Conservation (phyloP, 2,888 invertebrate genomes). For the Xanthorhoe spadicearia region DNA sequence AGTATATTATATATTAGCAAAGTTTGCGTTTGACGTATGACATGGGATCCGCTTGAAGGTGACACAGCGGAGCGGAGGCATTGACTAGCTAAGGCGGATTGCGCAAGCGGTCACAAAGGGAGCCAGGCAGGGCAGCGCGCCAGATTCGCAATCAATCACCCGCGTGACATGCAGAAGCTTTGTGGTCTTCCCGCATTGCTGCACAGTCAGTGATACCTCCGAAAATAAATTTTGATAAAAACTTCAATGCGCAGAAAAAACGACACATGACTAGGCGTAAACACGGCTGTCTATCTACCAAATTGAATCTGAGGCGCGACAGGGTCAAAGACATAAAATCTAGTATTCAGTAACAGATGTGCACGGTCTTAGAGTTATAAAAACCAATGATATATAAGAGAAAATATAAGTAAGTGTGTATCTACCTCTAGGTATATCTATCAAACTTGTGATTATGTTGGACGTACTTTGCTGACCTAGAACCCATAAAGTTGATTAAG, state of each 20-base stretch:
- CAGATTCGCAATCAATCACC: conserved; percentile 71
- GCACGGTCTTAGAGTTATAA: conserved; percentile 17
- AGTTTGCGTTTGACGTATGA: conserved; percentile 26
- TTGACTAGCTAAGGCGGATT: conserved; percentile 53
- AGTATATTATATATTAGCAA: too few species aligned
- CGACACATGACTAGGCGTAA: conserved; percentile 29
- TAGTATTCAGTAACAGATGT: conserved; percentile 31
- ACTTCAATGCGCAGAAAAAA: conserved; percentile 25
- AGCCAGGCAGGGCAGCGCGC: conserved; percentile 50
- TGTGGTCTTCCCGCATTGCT: conserved; percentile 61
- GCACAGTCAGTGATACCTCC: conserved; percentile 62
- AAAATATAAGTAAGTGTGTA: conserved; percentile 25
- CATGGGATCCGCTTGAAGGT: conserved; percentile 34
- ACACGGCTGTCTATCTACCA: conserved; percentile 11
- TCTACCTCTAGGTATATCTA: conserved; percentile 21
- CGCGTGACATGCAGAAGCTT: conserved; percentile 74
- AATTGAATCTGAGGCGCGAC: conserved; percentile 21
- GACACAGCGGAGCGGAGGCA: conserved; percentile 50
- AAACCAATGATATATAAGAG: conserved; percentile 15
- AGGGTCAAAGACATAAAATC: conserved; percentile 23
- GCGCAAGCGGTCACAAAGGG: conserved; percentile 63
- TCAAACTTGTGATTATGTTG: conserved; percentile 28
- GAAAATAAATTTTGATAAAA: conserved; percentile 48
- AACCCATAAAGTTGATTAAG: conserved; percentile 8
- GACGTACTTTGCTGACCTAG: conserved; percentile 20